Conservation (phyloP, 1,140 invertebrate genomes). For the Nylanderia fulva region DNA sequence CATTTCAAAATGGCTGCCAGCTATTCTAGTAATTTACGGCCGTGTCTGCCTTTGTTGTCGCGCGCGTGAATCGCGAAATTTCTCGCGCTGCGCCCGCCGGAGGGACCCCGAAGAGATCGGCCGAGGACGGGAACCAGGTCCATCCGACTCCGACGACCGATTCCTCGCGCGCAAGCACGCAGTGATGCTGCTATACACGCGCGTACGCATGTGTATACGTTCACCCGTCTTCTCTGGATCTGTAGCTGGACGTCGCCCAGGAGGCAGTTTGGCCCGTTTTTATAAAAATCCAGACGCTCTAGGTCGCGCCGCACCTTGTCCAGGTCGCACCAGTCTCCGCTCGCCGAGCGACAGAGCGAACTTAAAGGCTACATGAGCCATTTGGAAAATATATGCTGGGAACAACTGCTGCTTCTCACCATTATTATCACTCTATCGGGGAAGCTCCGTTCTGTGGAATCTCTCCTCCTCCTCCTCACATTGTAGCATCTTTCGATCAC, state of each 20-base stretch:
- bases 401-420: not conserved
- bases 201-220: slow-evolving; percentile 3
- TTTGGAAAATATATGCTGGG: slow-evolving; percentile 29
- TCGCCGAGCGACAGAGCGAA: slow-evolving; percentile 21
- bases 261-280: not conserved
- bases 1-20: slow-evolving; percentile 87
- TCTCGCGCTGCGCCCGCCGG: slow-evolving; percentile 47
- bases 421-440: too few species aligned
- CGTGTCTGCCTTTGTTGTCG: slow-evolving; percentile 85
- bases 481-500: too few species aligned
- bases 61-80: slow-evolving; percentile 78
- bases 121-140: too few species aligned
- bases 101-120: slow-evolving; percentile 63
- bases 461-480: too few species aligned
- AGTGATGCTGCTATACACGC: slow-evolving; percentile 54
- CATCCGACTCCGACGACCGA: too few species aligned
- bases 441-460: too few species aligned
- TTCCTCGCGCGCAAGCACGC: too few species aligned
- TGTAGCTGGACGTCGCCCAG: not conserved
- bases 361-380: slow-evolving; percentile 5
- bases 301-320: not conserved
- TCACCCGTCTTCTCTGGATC: too few species aligned
- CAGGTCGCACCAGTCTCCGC: not conserved
- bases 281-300: not conserved
- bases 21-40: slow-evolving; percentile 86